Base-by-base conservation (phyloP, 2,797 vertebrate species). In the Neosilurus hyrtlii region DNA sequence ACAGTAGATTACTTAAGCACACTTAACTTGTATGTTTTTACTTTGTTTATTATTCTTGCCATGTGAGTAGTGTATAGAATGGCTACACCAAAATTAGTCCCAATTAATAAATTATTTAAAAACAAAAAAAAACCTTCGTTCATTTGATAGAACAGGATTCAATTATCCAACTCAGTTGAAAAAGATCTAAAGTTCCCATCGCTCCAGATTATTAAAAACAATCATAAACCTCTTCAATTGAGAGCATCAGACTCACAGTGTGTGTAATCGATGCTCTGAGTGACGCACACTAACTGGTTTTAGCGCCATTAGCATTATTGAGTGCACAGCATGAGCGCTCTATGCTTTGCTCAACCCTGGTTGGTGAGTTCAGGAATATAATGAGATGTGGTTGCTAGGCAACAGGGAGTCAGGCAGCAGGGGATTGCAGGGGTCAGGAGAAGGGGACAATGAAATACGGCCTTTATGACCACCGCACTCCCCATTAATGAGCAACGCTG, bases 301-400 rank as follows among this genome's bases (percentile, higher is more conserved):
- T 67, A 76, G 68, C 73, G 79, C 83, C 82, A 88, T 86, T 86
- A 85, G 83, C 87, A 82, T 88, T 88, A 88, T 86, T 82, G 85
- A 85, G 84, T 82, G 79, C 67, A 71, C 86, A 80, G 61, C 79
- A 57, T 71, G 82, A 80, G 77, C 0, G n/a, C 72, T 2, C 74
- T 63, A 74, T 54, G 56, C 35, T 18, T 52, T 63, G 76, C 71
- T 12, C 74, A 57, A 14, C 49, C 59, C 79, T 63, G 82, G 85
- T 87, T 86, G 88, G 88, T 74, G 81, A 51, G 83, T 30, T 73
- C 52, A 43, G 52, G 86, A 86, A 88, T 84, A 73, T 86, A 84
- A 87, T 88, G 81, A 86, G 89, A 91, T 87, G 89, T 88, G 84
- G 92, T 90, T 91, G 87, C 89, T 90, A 90, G 87, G 91, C 86